Base-by-base conservation (phyloP, 2,797 vertebrate species). In the Spinibarbus caldwelli region DNA sequence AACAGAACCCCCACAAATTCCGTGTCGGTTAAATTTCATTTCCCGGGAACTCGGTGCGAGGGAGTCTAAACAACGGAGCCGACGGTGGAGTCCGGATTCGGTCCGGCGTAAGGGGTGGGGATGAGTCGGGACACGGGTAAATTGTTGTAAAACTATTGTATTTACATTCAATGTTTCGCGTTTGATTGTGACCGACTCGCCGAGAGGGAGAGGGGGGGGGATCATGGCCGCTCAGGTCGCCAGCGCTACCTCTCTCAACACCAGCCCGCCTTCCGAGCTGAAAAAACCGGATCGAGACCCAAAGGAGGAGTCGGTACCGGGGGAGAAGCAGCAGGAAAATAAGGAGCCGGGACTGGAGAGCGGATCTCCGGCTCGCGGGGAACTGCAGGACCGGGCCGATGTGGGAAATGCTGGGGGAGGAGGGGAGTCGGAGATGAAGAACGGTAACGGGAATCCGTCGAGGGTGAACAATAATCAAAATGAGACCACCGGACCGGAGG, bases 181-280 rank as follows among this genome's bases (percentile, higher is more conserved):
- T 95, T 94, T 94, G 95, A 95, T 96, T 95, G 95, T 95, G 95
- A 95, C 92, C 94, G 95, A 96, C 94, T 95, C 94, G 93, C 94
- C 91, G 94, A 94, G 93, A 94, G 93, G 91, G 91, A 94, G 93
- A 91, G 93, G 80, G 91, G 54, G 93, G 90, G 93, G 90, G 96
- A 97, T 97, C 97, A 98, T 99, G 97, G 98, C 98, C 95, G 98
- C 98, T 95, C 98, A 99, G 97, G 98, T 99, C 96, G 97, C 97
- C 93, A 97, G 97, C 96, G 97, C 97, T 96, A 95, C 97, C 96
- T 96, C 97, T 95, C 95, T 96, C 76, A 96, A 95, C 96, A 96
- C 96, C 94, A 97, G 96, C 95, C 96, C 96, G 94, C 96, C 96
- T 94, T 96, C 97, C 92, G 98, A 99, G 94, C 97, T 98, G 90